These are phyloP conservation scores for Platichthys stellatus DNA, from an alignment of 2,113 vertebrate genomes.

Conservation along the genomic window DNA sequence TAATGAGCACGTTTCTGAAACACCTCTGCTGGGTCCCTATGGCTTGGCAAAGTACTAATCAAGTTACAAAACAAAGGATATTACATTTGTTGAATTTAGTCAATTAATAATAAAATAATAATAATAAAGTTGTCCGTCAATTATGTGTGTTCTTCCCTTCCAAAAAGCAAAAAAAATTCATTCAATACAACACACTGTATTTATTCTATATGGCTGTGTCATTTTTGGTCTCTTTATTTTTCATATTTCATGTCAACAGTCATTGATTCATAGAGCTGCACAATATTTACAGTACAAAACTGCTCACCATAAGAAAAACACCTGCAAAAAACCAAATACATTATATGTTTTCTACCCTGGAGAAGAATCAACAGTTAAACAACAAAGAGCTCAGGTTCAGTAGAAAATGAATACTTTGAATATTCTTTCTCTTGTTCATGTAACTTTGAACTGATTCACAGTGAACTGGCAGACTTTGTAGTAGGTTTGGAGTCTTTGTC, in stretches of 20 bases:
- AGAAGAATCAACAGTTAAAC: background rate
- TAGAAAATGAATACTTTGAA: slow-evolving; percentile 3
- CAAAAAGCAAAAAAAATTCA: slow-evolving; percentile 17
- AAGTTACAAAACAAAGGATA: background rate
- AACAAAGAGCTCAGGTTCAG: background rate
- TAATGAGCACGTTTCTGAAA: background rate
- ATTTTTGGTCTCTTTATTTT: slow-evolving; percentile 55
- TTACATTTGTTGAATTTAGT: background rate
- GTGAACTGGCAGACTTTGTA: background rate
- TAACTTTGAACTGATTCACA: slow-evolving; percentile 4
- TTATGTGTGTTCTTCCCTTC: slow-evolving; percentile 27
- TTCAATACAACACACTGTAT: background rate
- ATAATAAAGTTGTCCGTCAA: background rate
- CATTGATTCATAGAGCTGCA: slow-evolving; percentile 8
- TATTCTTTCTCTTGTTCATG: background rate
- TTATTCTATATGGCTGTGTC: slow-evolving; percentile 28
- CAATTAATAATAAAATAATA: background rate
- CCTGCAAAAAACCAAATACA: background rate
- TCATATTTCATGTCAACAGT: slow-evolving; percentile 1
- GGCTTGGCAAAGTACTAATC: slow-evolving; percentile 28
- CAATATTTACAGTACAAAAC: slow-evolving; percentile 31
- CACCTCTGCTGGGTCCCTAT: slow-evolving; percentile 14
- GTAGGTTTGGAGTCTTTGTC: background rate
- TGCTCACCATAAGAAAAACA: background rate
- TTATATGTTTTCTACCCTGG: background rate